Conservation (phyloP, 2,113 vertebrate genomes). For the Cheilinus undulatus region DNA sequence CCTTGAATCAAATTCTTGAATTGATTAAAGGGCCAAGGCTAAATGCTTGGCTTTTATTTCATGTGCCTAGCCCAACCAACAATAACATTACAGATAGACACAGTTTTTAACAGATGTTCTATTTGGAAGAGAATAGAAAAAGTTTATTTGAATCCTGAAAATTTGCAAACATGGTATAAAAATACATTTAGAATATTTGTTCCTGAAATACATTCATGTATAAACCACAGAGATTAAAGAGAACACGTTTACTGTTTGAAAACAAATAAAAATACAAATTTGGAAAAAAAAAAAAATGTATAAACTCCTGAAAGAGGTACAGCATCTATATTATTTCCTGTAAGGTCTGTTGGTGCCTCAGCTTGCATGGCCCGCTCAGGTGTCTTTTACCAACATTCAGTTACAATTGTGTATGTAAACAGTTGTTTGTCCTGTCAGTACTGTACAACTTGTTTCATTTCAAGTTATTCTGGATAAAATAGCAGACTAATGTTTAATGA, state of each 20-base stretch:
- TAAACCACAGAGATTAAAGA: constrained; percentile 47
- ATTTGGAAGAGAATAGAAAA: too few relatives aligned
- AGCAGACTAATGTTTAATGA: constrained; percentile 31
- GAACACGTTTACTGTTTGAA: constrained; percentile 23
- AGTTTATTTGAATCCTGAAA: background rate
- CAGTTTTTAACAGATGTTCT: too few relatives aligned
- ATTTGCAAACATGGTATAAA: constrained; percentile 61
- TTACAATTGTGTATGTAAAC: constrained; percentile 5
- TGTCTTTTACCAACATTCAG: constrained; percentile 11
- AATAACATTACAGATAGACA: too few relatives aligned
- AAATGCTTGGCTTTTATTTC: too few relatives aligned
- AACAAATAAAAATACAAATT: constrained; percentile 21
- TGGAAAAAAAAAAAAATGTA: background rate
- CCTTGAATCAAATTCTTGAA: background rate
- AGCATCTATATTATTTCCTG: constrained; percentile 25
- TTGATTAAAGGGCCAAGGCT: too few relatives aligned
- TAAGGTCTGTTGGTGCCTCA: constrained; percentile 14
- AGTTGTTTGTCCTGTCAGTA: constrained; percentile 4
- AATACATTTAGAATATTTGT: constrained; percentile 62
- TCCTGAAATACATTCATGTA: constrained; percentile 74
- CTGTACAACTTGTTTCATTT: constrained; percentile 1
- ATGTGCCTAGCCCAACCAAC: too few relatives aligned
- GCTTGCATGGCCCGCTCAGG: background rate
- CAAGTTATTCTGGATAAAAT: constrained; percentile 36
- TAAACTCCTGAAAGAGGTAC: constrained; percentile 23